Evolutionary conservation across 2,888 invertebrate genomes (phyloP).

Genomic region (Calameuta idolon): DNA sequence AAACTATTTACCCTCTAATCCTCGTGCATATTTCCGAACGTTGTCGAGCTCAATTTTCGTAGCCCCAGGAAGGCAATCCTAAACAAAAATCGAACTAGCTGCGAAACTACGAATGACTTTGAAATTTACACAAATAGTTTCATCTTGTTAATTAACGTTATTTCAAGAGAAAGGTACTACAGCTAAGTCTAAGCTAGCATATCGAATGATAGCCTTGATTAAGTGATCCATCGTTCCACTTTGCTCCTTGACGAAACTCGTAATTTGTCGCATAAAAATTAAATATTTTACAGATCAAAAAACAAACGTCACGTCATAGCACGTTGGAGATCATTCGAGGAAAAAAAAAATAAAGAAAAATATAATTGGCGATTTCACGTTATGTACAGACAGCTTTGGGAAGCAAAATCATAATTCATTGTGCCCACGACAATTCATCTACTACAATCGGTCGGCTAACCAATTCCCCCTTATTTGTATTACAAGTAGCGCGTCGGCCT

Average conservation of each 20-base stretch:
- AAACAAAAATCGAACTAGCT: background rate
- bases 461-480: constrained; percentile 1
- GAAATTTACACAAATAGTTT: background rate
- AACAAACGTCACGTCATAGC: constrained; percentile 45
- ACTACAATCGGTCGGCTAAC: background rate
- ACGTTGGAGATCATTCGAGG: constrained; percentile 37
- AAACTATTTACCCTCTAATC: no score
- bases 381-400: constrained; percentile 46
- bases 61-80: background rate
- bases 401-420: constrained; percentile 32
- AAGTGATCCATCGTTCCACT: background rate
- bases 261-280: constrained; percentile 42
- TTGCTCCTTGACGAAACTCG: background rate
- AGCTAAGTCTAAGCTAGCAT: constrained; percentile 5
- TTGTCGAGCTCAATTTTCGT: background rate
- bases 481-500: constrained; percentile 29
- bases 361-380: constrained; percentile 30
- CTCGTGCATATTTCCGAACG: background rate
- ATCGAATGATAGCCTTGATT: constrained; percentile 8
- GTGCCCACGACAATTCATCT: background rate
- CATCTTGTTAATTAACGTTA: background rate
- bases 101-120: background rate
- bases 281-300: constrained; percentile 50
- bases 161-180: background rate
- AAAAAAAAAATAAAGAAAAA: no score